These are phyloP conservation scores for Tromatobia lineatoria DNA, from an alignment of 2,888 invertebrate genomes.

Conservation along the genomic window DNA sequence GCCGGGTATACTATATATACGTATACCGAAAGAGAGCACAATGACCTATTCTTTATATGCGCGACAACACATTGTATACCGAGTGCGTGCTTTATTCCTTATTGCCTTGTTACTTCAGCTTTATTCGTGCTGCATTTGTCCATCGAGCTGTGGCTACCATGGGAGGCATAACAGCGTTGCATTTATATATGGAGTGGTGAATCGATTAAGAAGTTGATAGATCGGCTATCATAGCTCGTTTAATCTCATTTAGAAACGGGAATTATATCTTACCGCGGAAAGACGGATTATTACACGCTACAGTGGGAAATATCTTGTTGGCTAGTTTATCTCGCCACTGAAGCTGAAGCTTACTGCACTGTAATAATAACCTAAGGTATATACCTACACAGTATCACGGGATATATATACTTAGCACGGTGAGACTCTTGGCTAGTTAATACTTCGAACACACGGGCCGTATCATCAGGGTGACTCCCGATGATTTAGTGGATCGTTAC, in stretches of 20 bases:
- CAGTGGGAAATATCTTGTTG: slow-evolving; percentile 25
- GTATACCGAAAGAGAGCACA: slow-evolving; percentile 17
- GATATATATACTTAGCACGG: slow-evolving; percentile 37
- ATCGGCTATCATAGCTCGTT: slow-evolving; percentile 22
- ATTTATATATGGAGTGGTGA: slow-evolving; percentile 4
- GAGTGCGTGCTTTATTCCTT: slow-evolving; percentile 39
- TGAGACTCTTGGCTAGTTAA: slow-evolving; percentile 48
- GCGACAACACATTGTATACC: slow-evolving; percentile 14
- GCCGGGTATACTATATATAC: not conserved
- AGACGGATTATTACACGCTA: slow-evolving; percentile 8
- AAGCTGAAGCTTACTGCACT: slow-evolving; percentile 2
- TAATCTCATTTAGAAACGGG: slow-evolving; percentile 23
- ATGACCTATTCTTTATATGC: slow-evolving; percentile 45
- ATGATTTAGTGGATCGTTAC: slow-evolving; percentile 67
- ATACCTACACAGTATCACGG: not conserved
- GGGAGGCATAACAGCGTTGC: not conserved
- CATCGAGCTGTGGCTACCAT: not conserved
- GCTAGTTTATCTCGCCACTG: slow-evolving; percentile 42
- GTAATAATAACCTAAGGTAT: slow-evolving; percentile 35
- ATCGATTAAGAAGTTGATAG: slow-evolving; percentile 22
- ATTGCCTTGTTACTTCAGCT: slow-evolving; percentile 48
- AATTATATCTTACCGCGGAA: slow-evolving; percentile 13
- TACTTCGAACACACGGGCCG: slow-evolving; percentile 59
- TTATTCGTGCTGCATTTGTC: slow-evolving; percentile 43
- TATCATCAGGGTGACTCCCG: slow-evolving; percentile 62